Conservation (phyloP, 1,140 invertebrate genomes). For the Heliconius hewitsoni region DNA sequence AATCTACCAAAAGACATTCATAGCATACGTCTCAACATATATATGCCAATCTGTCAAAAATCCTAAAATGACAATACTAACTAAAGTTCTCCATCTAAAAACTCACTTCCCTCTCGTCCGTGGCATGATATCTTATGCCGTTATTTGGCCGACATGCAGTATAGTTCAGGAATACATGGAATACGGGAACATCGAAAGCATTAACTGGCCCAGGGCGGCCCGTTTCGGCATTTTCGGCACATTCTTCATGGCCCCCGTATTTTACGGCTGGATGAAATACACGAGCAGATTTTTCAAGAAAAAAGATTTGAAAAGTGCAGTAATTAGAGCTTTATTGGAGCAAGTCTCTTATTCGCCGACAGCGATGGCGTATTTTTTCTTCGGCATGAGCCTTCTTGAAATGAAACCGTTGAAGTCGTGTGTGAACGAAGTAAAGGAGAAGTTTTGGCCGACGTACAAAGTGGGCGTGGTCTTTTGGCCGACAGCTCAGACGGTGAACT, state of each 20-base stretch:
- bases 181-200: conserved; percentile 52
- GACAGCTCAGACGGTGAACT: conserved; percentile 91
- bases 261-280: conserved; percentile 69
- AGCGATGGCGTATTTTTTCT: conserved; percentile 90
- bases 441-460: conserved; percentile 90
- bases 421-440: conserved; percentile 87
- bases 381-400: conserved; percentile 90
- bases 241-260: conserved; percentile 71
- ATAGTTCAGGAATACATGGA: conserved; percentile 83
- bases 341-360: conserved; percentile 90
- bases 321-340: conserved; percentile 84
- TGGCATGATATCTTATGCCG: conserved; percentile 87
- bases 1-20: background rate
- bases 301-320: conserved; percentile 50
- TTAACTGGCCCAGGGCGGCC: conserved; percentile 53
- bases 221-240: conserved; percentile 63
- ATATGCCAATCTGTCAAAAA: conserved; percentile 5
- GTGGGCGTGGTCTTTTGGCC: conserved; percentile 86
- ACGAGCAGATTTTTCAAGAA: conserved; percentile 55
- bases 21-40: background rate
- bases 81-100: conserved; percentile 24
- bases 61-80: conserved; percentile 28
- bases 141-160: conserved; percentile 87
- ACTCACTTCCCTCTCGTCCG: conserved; percentile 65
- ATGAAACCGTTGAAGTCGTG: conserved; percentile 85